A percentile compares a stretch with the other conserved stretches of the same genome.
Conservation (phyloP, 2,797 vertebrate genomes). For the Protonibea diacanthus region DNA sequence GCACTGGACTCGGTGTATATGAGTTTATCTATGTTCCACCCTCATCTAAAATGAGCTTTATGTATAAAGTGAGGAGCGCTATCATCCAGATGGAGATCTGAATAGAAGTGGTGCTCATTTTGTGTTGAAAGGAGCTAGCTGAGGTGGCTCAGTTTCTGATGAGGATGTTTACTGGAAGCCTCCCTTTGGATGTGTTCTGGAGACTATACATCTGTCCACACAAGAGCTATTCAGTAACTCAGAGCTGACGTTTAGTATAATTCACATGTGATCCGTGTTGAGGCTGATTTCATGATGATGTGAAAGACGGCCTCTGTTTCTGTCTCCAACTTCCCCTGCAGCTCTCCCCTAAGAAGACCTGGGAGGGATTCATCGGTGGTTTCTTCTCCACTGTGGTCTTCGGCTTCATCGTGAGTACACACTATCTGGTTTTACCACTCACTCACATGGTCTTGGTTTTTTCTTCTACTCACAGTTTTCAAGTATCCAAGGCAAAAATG, state of each 20-base stretch:
- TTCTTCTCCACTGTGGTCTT: constrained; percentile 96
- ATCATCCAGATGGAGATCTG: background rate
- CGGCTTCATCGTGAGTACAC: constrained; percentile 92
- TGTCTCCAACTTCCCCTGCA: constrained; percentile 62
- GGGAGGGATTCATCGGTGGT: constrained; percentile 99
- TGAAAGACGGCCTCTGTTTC: constrained; percentile 34
- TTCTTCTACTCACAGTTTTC: background rate
- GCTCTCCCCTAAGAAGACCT: constrained; percentile 99
- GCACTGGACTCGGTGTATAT: too few relatives aligned
- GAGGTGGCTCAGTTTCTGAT: background rate
- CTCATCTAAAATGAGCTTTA: background rate
- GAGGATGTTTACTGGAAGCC: background rate
- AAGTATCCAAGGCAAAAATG: background rate
- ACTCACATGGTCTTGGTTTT: background rate
- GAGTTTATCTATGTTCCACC: background rate
- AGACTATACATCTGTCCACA: background rate
- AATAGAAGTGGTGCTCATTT: too few relatives aligned
- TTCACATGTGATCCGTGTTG: constrained; percentile 17
- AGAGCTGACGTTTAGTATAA: background rate
- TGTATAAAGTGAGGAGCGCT: too few relatives aligned
- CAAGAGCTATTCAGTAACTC: background rate
- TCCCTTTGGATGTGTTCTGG: background rate
- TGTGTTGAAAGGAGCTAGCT: background rate
- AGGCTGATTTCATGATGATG: constrained; percentile 5
- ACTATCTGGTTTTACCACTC: background rate